Conservation (phyloP, 2,888 invertebrate genomes). For the Ectemnius lituratus region DNA sequence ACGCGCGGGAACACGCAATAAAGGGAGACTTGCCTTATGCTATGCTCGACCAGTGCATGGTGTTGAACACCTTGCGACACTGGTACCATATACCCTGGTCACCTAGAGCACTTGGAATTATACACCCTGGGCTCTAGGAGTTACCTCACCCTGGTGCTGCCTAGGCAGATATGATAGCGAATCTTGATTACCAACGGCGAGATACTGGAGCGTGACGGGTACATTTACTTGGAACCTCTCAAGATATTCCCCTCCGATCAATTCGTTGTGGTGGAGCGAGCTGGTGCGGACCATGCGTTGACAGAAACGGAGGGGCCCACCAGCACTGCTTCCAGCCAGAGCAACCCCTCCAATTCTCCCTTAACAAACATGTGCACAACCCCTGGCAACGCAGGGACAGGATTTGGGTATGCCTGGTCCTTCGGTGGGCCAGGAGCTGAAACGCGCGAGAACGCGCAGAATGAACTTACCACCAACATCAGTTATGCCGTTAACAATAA, state of each 20-base stretch:
- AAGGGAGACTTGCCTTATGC: conserved; percentile 22
- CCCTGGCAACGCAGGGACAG: conserved; percentile 75
- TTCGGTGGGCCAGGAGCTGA: conserved; percentile 74
- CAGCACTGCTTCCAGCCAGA: conserved; percentile 64
- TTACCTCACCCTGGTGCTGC: conserved; percentile 8
- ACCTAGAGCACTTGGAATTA: neutral
- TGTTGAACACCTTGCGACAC: conserved; percentile 31
- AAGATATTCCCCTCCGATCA: conserved; percentile 77
- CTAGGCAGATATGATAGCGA: conserved; percentile 67
- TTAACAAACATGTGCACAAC: conserved; percentile 76
- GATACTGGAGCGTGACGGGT: conserved; percentile 77
- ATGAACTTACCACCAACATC: conserved; percentile 73
- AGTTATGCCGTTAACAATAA: conserved; percentile 76
- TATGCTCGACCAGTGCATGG: conserved; percentile 31
- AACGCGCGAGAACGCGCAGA: conserved; percentile 72
- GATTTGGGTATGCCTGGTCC: conserved; percentile 77
- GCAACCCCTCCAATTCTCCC: conserved; percentile 69
- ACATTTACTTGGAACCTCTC: conserved; percentile 74
- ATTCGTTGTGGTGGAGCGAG: conserved; percentile 75
- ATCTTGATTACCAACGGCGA: conserved; percentile 60
- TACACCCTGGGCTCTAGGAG: conserved; percentile 15
- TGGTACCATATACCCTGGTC: conserved; percentile 5
- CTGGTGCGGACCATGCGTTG: conserved; percentile 74
- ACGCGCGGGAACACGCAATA: conserved; percentile 36
- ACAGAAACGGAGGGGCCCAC: conserved; percentile 69